phyloP scores from a whole-genome alignment of 1,140 invertebrate genomes.

The Penaeus vannamei region DNA sequence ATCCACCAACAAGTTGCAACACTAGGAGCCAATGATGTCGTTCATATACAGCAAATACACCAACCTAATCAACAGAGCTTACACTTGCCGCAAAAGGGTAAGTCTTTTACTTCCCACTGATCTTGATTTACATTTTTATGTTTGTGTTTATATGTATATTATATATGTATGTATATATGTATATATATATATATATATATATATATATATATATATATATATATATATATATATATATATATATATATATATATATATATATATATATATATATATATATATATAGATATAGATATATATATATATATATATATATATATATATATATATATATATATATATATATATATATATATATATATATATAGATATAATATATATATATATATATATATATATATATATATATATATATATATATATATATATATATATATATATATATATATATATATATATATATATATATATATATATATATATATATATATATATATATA shows the following conservation, averaged over 20 bases:
- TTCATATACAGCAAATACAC: constrained; percentile 43
- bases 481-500: neutral
- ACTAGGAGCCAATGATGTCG: constrained; percentile 23
- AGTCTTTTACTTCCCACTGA: neutral
- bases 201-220: neutral
- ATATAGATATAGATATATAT: too few species aligned
- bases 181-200: neutral
- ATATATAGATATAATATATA: too few species aligned
- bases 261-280: neutral
- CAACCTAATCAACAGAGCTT: constrained; percentile 16
- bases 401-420: neutral
- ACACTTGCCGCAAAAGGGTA: neutral
- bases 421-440: neutral
- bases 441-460: neutral
- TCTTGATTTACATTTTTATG: neutral
- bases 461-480: neutral
- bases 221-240: neutral
- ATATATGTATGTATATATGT: neutral
- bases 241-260: neutral
- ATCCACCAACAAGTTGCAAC: constrained; percentile 39
- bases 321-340: neutral
- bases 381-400: neutral
- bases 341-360: neutral
- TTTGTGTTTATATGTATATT: neutral
- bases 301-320: neutral